phyloP scores from a whole-genome alignment of 2,888 invertebrate genomes.

The Scaptomyza parva region DNA sequence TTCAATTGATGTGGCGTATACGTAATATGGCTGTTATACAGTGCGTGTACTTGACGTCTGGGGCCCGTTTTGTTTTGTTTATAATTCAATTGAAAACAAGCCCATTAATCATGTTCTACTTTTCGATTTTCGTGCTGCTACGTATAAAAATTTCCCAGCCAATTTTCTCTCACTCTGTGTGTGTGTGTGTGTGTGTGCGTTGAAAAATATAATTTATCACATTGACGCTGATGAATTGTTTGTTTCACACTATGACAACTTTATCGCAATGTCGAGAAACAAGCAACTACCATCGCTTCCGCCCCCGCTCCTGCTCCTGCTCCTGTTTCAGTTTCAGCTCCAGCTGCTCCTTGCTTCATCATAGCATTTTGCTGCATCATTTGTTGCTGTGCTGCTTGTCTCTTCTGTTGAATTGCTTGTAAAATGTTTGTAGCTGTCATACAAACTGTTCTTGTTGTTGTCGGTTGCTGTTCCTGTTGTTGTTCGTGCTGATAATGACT shows the following conservation, averaged over 20 bases:
- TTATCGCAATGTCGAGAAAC: slow-evolving; percentile 59
- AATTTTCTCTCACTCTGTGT: slow-evolving; percentile 40
- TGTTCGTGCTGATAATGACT: slow-evolving; percentile 56
- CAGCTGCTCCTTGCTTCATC: slow-evolving; percentile 10
- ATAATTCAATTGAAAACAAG: slow-evolving; percentile 72
- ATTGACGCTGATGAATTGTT: slow-evolving; percentile 80
- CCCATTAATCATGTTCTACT: slow-evolving; percentile 71
- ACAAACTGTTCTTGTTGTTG: slow-evolving; percentile 28
- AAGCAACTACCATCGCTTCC: slow-evolving; percentile 4
- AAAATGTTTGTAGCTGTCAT: slow-evolving; percentile 65
- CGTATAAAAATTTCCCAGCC: slow-evolving; percentile 64
- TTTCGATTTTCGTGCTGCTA: slow-evolving; percentile 41
- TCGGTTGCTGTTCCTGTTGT: slow-evolving; percentile 17
- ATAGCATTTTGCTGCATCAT: slow-evolving; percentile 58
- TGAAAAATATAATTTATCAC: slow-evolving; percentile 75
- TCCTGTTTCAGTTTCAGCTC: not conserved
- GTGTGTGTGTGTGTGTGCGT: slow-evolving; percentile 39
- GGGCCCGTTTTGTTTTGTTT: slow-evolving; percentile 59
- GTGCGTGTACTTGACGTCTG: slow-evolving; percentile 51
- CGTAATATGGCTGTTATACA: slow-evolving; percentile 20
- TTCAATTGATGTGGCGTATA: slow-evolving; percentile 41
- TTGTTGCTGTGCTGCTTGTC: slow-evolving; percentile 48
- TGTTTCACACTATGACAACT: slow-evolving; percentile 78
- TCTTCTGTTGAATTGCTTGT: slow-evolving; percentile 68
- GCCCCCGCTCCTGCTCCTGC: not conserved